Evolutionary conservation across 1,140 invertebrate species (phyloP), one percentile per base, ranked within the genome.

Genomic region (Pararge aegeria): DNA sequence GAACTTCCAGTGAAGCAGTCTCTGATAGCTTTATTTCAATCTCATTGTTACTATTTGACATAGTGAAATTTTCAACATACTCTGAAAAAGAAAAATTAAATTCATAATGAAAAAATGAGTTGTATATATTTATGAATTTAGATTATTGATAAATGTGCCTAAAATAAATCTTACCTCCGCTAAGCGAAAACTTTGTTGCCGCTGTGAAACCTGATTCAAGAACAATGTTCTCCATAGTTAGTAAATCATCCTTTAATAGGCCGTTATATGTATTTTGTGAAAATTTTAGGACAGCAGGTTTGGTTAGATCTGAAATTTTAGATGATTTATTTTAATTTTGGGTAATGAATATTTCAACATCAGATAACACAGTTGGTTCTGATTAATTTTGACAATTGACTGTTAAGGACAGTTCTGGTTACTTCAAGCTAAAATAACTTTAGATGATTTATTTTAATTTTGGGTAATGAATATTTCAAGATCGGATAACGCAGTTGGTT

Each of bases 161-260:
- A n/a, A n/a, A n/a, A n/a, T n/a, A n/a, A n/a, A n/a, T n/a, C 27
- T 55, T 70, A 80, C 79, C 77, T 61, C 75, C 77, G 24, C 27
- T 58, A 44, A 78, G 42, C 29, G 40, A 18, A 58, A 78, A 80
- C 15, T 40, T 13, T 0, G 73, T 76, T 30, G 61, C 54, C 38
- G 52, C 2, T 37, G 57, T 56, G 50, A 66, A 78, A 16, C 73
- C 77, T 21, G 34, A 24, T 19, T 62, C 61, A 10, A 82, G 62
- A 50, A 68, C 20, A 24, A 82, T 68, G 55, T 63, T 46, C 48
- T 77, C 73, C 1, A 70, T 50, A 1, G 16, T 55, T n/a, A 83
- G 49, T 12, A 15, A 46, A n/a, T 55, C 61, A n/a, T 71, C 40
- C 19, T 73, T 49, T 44, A 80, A 46, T 5, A 34, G 29, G 6